phyloP scores from a whole-genome alignment of 1,140 invertebrate species.

The Hypothenemus hampei region DNA sequence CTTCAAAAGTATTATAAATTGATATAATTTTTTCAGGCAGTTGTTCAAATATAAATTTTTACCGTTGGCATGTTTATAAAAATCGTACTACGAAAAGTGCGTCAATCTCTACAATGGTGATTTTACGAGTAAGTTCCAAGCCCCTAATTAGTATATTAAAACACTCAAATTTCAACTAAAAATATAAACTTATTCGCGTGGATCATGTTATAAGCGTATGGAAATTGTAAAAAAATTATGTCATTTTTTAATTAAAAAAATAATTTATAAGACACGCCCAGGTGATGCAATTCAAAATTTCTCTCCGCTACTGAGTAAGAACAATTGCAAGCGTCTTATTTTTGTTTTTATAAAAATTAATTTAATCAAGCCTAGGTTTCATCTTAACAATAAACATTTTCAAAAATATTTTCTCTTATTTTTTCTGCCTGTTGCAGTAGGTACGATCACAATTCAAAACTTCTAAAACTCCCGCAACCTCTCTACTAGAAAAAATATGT shows the following conservation, averaged over 20 bases:
- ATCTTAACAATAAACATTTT: conserved; percentile 12
- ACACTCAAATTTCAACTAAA: too few species aligned
- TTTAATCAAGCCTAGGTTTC: conserved; percentile 23
- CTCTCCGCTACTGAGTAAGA: conserved; percentile 12
- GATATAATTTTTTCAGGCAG: too few species aligned
- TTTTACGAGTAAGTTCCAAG: too few species aligned
- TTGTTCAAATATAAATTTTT: too few species aligned
- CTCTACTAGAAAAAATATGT: not conserved
- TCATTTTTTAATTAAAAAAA: conserved; percentile 17
- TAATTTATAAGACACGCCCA: conserved; percentile 27
- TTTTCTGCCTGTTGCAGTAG: conserved; percentile 22
- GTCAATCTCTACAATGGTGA: too few species aligned
- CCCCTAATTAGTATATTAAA: too few species aligned
- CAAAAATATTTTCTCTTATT: conserved; percentile 17
- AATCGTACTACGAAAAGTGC: too few species aligned
- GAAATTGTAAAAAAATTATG: conserved; percentile 10
- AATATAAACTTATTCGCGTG: too few species aligned
- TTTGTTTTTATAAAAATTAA: conserved; percentile 8
- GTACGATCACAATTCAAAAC: conserved; percentile 21
- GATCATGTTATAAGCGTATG: too few species aligned
- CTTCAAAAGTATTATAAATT: too few species aligned
- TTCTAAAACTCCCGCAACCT: not conserved
- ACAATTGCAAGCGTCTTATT: conserved; percentile 7
- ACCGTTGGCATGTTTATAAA: too few species aligned
- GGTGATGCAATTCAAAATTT: conserved; percentile 25